These are phyloP conservation scores for Campaea margaritaria DNA, from an alignment of 2,888 invertebrate species.

Conservation along the genomic window DNA sequence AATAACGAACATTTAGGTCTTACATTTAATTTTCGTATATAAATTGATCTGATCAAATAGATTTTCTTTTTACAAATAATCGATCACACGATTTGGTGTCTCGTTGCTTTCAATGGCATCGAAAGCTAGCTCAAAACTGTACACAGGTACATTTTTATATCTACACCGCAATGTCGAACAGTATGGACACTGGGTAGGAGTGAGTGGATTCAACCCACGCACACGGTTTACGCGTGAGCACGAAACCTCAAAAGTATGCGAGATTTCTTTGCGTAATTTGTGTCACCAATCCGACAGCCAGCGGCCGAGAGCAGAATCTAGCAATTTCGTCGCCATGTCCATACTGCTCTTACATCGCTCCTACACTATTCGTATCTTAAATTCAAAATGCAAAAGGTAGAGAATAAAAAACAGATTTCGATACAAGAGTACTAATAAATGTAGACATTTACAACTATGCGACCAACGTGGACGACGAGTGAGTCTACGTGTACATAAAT, in stretches of 20 bases:
- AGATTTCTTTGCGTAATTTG: too few relatives aligned
- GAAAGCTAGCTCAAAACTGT: constrained; percentile 56
- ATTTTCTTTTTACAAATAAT: constrained; percentile 56
- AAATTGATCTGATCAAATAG: constrained; percentile 70
- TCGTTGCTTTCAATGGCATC: constrained; percentile 57
- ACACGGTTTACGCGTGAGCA: too few relatives aligned
- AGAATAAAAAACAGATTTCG: constrained; percentile 44
- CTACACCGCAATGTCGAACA: constrained; percentile 13
- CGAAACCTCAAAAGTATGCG: too few relatives aligned
- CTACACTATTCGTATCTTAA: constrained; percentile 62
- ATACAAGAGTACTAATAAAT: constrained; percentile 25
- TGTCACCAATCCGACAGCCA: too few relatives aligned
- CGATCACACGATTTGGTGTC: constrained; percentile 75
- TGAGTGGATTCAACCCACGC: background rate
- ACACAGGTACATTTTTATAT: constrained; percentile 47
- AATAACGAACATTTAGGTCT: constrained; percentile 70
- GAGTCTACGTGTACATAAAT: constrained; percentile 24
- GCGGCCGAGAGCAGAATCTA: background rate
- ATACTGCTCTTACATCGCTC: constrained; percentile 33
- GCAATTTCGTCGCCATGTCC: background rate
- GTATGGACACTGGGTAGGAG: constrained; percentile 1
- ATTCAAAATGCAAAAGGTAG: constrained; percentile 72
- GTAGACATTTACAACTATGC: constrained; percentile 26
- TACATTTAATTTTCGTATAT: constrained; percentile 72
- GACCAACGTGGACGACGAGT: constrained; percentile 16